A percentile compares a stretch with the other conserved stretches of the same genome.
Conservation (phyloP, 2,888 invertebrate genomes). For the Anagyrus pseudococci region DNA sequence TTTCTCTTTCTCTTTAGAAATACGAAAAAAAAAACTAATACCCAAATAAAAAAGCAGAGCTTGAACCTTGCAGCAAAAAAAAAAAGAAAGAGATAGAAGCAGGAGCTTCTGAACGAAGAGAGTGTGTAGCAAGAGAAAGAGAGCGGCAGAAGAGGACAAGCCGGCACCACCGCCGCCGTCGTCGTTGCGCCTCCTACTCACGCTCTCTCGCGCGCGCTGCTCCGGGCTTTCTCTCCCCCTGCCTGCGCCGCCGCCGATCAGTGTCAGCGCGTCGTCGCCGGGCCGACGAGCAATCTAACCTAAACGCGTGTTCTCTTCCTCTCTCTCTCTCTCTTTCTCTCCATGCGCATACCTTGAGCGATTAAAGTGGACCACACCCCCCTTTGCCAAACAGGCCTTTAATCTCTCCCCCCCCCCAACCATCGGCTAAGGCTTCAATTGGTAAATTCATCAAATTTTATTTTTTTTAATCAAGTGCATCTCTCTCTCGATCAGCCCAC, state of each 20-base stretch:
- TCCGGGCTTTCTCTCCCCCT: constrained; percentile 4
- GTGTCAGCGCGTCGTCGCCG: neutral
- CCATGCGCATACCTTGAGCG: too few species aligned
- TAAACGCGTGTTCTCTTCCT: constrained; percentile 34
- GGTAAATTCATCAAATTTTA: too few species aligned
- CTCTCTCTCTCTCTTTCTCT: constrained; percentile 6
- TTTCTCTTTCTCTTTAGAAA: neutral
- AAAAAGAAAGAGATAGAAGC: neutral
- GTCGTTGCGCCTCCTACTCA: constrained; percentile 10
- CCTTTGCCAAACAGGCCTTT: too few species aligned
- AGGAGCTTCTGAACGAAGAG: neutral
- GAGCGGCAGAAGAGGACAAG: neutral
- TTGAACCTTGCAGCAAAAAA: too few species aligned
- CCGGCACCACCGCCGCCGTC: constrained; percentile 1
- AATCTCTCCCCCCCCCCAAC: too few species aligned
- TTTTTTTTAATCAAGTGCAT: too few species aligned
- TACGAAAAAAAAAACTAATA: neutral
- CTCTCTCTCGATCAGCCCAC: too few species aligned
- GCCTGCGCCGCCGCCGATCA: neutral
- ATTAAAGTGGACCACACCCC: too few species aligned
- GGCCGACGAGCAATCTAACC: constrained; percentile 47
- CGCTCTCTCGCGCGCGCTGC: constrained; percentile 2
- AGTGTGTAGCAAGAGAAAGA: neutral
- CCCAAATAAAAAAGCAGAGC: constrained; percentile 4
- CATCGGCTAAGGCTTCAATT: too few species aligned